Conservation (phyloP, 1,140 invertebrate species). For the Apis cerana region DNA sequence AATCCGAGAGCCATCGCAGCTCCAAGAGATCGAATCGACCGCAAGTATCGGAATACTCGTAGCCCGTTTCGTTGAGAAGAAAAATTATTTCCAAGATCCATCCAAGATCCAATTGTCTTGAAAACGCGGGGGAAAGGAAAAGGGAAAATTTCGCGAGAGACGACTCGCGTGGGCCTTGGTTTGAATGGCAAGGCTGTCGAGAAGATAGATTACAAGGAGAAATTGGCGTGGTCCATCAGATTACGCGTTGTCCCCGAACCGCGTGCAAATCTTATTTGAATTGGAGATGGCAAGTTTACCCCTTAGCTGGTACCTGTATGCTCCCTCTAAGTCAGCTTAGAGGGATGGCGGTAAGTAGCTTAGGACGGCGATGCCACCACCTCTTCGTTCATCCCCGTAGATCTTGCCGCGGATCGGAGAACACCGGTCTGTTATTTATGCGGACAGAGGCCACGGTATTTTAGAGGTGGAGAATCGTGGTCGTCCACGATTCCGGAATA, state of each 20-base stretch:
- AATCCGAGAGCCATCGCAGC: constrained; percentile 7
- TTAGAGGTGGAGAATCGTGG: neutral
- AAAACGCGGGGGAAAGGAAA: too few species aligned
- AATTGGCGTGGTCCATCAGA: constrained; percentile 47
- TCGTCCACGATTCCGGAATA: neutral
- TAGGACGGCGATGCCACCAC: constrained; percentile 36
- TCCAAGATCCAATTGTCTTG: constrained; percentile 1
- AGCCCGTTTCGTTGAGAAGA: neutral
- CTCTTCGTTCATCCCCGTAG: neutral
- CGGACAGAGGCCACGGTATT: neutral
- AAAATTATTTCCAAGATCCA: neutral
- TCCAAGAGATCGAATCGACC: constrained; percentile 9
- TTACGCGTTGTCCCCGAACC: constrained; percentile 51
- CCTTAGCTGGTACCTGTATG: constrained; percentile 54
- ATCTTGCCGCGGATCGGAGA: neutral
- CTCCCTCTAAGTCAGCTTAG: constrained; percentile 62
- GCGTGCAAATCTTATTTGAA: constrained; percentile 73
- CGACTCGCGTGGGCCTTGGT: neutral
- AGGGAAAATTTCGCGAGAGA: neutral
- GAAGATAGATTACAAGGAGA: constrained; percentile 59
- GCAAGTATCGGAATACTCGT: neutral
- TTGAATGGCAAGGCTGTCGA: constrained; percentile 49
- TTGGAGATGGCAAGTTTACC: constrained; percentile 73
- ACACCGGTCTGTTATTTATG: neutral
- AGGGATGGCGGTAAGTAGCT: constrained; percentile 64